Base-by-base conservation (phyloP, 2,113 vertebrate species). In the Balaeniceps rex region DNA sequence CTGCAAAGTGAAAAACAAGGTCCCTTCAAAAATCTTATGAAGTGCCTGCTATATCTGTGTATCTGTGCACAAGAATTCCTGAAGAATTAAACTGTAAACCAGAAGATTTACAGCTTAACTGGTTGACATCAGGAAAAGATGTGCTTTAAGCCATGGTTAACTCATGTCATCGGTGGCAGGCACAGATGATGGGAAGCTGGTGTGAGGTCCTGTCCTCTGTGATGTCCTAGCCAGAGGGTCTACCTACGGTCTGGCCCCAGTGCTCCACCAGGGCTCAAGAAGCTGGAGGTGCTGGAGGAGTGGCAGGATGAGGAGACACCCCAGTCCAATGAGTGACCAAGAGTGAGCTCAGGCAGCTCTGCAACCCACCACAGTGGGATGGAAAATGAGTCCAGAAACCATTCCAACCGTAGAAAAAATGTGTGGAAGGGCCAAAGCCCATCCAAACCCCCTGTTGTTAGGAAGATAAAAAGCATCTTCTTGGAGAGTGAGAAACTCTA, bases 261-360 rank as follows among this genome's bases (percentile, higher is more conserved):
- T 5, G 14, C 26, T 71, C 8, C 21, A 7, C 8, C 5, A 0
- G 7, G 17, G 2, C 1, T 83, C 0, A 1, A 80, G 58, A 72
- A 83, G 12, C 21, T 77, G 24, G 18, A 83, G 7, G 14, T 64
- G 26, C 33, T 91, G 44, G 12, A 77, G 16, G 13, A 70, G 40
- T 9, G 6, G 10, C 34, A 74, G 40, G 6, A 36, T 80, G 19
- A 52, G 58, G 42, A 72, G 18, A 26, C 4, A 34, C 3, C 8
- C 14, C 38, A 76, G 14, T 6, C 25, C 31, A 52, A 2, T 24
- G 29, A 42, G 8, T 70, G 55, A 63, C 17, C 23, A 57, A 57
- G 15, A 21, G 29, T 23, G 19, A 58, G 14, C 9, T 51, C 19
- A 51, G 13, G 34, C 33, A 89, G 9, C 34, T 64, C 47, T 76